Evolutionary conservation across 2,888 invertebrate species (phyloP).

Genomic region (Drosophila greeni): DNA sequence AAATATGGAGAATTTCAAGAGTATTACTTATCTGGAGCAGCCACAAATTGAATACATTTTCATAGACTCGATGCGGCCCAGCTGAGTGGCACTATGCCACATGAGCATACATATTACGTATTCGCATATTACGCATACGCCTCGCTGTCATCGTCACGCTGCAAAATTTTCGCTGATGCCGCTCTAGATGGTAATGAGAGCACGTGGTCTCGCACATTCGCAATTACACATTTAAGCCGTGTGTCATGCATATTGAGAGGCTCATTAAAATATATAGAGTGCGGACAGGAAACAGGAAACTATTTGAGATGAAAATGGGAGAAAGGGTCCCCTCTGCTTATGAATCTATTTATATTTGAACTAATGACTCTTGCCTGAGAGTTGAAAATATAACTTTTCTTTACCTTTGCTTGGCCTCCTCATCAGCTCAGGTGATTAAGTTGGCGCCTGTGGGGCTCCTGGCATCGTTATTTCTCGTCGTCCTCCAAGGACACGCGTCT

Average conservation of each 20-base stretch:
- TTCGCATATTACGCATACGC: conserved; percentile 45
- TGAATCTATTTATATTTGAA: conserved; percentile 34
- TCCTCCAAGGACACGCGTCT: conserved; percentile 25
- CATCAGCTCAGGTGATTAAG: conserved; percentile 59
- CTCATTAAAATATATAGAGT: conserved; percentile 62
- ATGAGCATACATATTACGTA: conserved; percentile 30
- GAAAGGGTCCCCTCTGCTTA: conserved; percentile 16
- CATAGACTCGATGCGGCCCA: conserved; percentile 10
- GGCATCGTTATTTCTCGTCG: conserved; percentile 24
- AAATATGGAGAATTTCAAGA: conserved; percentile 17
- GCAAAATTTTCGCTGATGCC: conserved; percentile 36
- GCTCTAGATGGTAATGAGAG: conserved; percentile 40
- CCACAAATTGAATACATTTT: conserved; percentile 21
- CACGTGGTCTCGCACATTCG: conserved; percentile 50
- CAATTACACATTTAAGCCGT: conserved; percentile 69
- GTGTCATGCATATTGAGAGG: conserved; percentile 72
- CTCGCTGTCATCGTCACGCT: conserved; percentile 36
- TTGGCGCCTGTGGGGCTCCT: conserved; percentile 49
- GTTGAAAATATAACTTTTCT: conserved; percentile 22
- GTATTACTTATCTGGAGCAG: conserved; percentile 36
- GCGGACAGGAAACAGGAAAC: conserved; percentile 19
- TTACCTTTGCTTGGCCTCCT: conserved; percentile 6
- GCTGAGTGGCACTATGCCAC: conserved; percentile 1
- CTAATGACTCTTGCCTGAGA: conserved; percentile 34
- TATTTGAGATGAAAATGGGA: conserved; percentile 3